Percentiles rank a stretch among this genome's conserved stretches.
phyloP scores from a whole-genome alignment of 2,888 invertebrate genomes.

The Eristalis intricaria region DNA sequence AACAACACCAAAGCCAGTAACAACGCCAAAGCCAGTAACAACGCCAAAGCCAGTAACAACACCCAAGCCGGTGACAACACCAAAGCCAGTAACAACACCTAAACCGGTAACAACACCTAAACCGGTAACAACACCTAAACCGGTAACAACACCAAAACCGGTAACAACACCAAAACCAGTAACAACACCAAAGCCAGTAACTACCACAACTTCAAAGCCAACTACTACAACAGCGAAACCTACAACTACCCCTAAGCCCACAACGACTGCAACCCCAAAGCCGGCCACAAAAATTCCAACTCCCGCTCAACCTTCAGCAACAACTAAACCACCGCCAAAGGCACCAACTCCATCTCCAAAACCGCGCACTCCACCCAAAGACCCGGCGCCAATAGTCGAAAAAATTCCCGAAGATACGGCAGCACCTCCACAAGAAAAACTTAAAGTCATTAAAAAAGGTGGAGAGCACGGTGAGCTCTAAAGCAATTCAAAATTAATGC shows the following conservation, averaged over 20 bases:
- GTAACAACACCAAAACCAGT: too few species aligned
- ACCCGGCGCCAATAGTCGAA: constrained; percentile 83
- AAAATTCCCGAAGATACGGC: constrained; percentile 83
- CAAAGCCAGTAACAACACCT: constrained; percentile 71
- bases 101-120: constrained; percentile 73
- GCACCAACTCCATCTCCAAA: constrained; percentile 62
- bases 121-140: constrained; percentile 62
- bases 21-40: constrained; percentile 67
- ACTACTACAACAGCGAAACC: constrained; percentile 74
- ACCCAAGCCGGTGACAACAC: constrained; percentile 73
- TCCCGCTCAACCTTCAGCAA: constrained; percentile 36
- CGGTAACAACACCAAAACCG: constrained; percentile 61
- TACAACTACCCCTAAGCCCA: constrained; percentile 65
- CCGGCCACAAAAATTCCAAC: constrained; percentile 67
- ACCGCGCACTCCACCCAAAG: constrained; percentile 76
- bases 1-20: constrained; percentile 68
- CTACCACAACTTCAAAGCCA: constrained; percentile 72
- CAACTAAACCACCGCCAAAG: constrained; percentile 59
- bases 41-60: constrained; percentile 71
- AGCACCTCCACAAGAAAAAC: constrained; percentile 83
- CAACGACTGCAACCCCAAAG: constrained; percentile 74
- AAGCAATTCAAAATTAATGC: constrained; percentile 50
- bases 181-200: constrained; percentile 4
- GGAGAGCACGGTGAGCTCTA: constrained; percentile 81
- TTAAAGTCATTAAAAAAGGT: constrained; percentile 84